Percentiles rank a stretch among this genome's conserved stretches.
Evolutionary conservation across 2,888 invertebrate species (phyloP).

Genomic region (Cosmorhoe ocellata): DNA sequence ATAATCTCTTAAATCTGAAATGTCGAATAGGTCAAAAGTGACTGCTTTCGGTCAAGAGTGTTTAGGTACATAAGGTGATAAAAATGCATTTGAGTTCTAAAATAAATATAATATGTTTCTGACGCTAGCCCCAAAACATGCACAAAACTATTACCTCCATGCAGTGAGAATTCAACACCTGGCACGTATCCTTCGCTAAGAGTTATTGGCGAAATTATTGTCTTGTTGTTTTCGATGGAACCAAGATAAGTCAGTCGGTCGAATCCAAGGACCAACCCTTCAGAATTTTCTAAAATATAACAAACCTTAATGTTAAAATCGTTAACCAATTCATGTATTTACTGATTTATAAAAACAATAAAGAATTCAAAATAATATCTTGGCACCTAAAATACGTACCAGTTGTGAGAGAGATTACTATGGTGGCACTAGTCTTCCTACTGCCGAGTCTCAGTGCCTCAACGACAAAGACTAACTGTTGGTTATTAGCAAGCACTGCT

Average conservation of each 20-base stretch:
- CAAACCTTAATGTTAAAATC: no score
- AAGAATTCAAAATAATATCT: neutral
- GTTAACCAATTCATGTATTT: no score
- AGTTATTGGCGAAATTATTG: conserved; percentile 34
- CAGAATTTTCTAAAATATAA: conserved; percentile 10
- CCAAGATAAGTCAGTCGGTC: conserved; percentile 41
- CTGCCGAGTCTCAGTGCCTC: conserved; percentile 32
- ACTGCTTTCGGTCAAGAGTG: no score
- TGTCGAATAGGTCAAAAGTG: no score
- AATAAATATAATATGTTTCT: no score
- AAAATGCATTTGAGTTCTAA: no score
- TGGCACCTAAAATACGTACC: conserved; percentile 15
- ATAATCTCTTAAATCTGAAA: conserved; percentile 27
- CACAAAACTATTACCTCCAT: no score
- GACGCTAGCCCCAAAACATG: no score
- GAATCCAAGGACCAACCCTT: conserved; percentile 36
- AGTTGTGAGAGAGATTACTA: conserved; percentile 33
- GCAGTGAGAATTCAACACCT: conserved; percentile 37
- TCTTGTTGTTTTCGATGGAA: conserved; percentile 28
- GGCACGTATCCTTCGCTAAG: conserved; percentile 41
- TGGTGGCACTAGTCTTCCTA: conserved; percentile 31
- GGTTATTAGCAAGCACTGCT: conserved; percentile 36
- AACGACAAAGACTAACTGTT: conserved; percentile 35
- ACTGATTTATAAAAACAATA: neutral
- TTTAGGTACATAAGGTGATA: no score